Conservation (phyloP, 1,140 invertebrate species). For the Neotoxoptera formosana region DNA sequence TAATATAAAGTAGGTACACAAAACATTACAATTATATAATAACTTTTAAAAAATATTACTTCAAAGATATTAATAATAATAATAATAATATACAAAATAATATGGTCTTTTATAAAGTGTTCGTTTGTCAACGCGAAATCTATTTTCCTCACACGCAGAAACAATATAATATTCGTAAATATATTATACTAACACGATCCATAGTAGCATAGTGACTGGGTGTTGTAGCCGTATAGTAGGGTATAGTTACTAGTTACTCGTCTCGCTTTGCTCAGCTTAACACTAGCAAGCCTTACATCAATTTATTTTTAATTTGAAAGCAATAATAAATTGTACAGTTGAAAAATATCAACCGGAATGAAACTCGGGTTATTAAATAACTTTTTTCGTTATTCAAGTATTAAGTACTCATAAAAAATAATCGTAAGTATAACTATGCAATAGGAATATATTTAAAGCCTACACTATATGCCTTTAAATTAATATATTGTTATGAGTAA, state of each 20-base stretch:
- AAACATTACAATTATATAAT: slow-evolving; percentile 7
- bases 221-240: neutral
- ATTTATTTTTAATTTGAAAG: neutral
- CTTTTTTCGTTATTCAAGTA: neutral
- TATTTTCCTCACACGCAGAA: neutral
- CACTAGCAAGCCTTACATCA: neutral
- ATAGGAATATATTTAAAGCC: neutral
- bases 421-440: neutral
- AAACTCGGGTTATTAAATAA: neutral
- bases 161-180: neutral
- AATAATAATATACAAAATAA: neutral
- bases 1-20: neutral
- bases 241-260: neutral
- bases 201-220: neutral
- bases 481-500: neutral
- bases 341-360: neutral
- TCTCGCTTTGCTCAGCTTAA: neutral
- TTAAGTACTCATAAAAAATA: slow-evolving; percentile 8
- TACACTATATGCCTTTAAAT: neutral
- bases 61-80: too few species aligned
- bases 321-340: slow-evolving; percentile 2
- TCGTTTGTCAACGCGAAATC: neutral
- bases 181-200: neutral
- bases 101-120: neutral
- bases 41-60: neutral